A percentile compares a stretch with the other conserved stretches of the same genome.
These are phyloP conservation scores for Rhopalosiphum padi DNA, from an alignment of 1,140 invertebrate species.

Conservation along the genomic window DNA sequence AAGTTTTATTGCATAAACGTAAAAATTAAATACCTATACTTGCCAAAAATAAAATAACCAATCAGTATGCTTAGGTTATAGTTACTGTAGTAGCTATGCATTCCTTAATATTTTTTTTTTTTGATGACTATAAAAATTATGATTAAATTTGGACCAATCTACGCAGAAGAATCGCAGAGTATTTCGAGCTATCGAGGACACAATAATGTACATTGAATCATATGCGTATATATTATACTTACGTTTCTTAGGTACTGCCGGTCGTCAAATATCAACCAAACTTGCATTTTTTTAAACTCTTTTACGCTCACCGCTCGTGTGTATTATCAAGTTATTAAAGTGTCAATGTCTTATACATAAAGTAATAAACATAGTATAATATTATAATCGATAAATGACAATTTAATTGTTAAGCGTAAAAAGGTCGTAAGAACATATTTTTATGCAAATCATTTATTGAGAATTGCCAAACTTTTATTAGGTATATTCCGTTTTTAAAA, in stretches of 20 bases:
- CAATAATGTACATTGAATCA: neutral
- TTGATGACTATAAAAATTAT: neutral
- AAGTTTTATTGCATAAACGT: no score
- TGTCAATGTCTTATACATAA: neutral
- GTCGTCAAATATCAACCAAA: neutral
- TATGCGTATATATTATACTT: no score
- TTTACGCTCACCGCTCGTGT: neutral
- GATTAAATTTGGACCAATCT: neutral
- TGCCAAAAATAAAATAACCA: neutral
- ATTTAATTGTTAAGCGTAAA: neutral
- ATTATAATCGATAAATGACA: neutral
- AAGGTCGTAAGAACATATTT: neutral
- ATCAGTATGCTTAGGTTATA: neutral
- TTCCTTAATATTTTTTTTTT: neutral
- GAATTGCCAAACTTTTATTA: neutral
- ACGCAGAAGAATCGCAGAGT: neutral
- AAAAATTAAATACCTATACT: neutral
- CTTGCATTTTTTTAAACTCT: neutral
- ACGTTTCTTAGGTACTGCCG: no score
- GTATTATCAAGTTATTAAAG: neutral
- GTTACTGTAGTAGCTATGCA: no score
- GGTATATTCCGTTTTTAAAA: neutral
- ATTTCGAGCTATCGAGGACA: neutral
- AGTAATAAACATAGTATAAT: neutral
- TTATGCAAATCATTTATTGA: neutral